A percentile compares a stretch with the other conserved stretches of the same genome.
Evolutionary conservation across 2,888 invertebrate species (phyloP).

Genomic region (Cryptus armator): DNA sequence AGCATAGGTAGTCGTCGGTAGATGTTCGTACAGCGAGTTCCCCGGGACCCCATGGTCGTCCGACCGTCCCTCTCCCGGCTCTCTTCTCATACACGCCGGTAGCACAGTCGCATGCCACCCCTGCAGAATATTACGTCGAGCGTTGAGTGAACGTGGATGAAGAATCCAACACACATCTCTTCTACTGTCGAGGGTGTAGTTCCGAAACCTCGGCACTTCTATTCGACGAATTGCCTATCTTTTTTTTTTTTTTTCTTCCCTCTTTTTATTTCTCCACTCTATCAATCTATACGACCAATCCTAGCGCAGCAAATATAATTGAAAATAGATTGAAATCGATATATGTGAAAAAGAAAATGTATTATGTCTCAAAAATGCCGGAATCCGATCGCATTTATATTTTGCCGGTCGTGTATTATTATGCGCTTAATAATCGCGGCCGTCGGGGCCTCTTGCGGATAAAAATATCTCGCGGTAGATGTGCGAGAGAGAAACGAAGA

Average conservation of each 20-base stretch:
- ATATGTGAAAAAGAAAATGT: constrained; percentile 50
- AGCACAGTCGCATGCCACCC: constrained; percentile 65
- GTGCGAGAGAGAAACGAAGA: constrained; percentile 69
- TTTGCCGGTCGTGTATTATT: constrained; percentile 52
- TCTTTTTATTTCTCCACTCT: constrained; percentile 31
- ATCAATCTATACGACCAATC: constrained; percentile 51
- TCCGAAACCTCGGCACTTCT: constrained; percentile 75
- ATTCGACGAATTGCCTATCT: constrained; percentile 67
- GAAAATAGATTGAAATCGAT: constrained; percentile 70
- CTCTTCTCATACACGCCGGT: constrained; percentile 67
- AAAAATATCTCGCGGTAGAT: constrained; percentile 66
- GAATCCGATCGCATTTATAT: constrained; percentile 47
- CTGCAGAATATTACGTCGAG: constrained; percentile 78
- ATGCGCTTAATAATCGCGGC: constrained; percentile 64
- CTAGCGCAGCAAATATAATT: constrained; percentile 54
- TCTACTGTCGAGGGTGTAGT: constrained; percentile 79
- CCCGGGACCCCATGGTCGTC: constrained; percentile 74
- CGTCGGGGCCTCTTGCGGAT: constrained; percentile 53
- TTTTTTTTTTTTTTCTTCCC: constrained; percentile 44
- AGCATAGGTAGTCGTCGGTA: constrained; percentile 63
- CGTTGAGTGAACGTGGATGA: constrained; percentile 80
- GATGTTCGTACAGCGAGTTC: constrained; percentile 72
- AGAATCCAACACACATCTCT: constrained; percentile 27
- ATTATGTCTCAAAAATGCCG: constrained; percentile 34
- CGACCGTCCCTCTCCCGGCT: constrained; percentile 72